Conservation (phyloP, 2,888 invertebrate genomes). For the Eurois occulta region DNA sequence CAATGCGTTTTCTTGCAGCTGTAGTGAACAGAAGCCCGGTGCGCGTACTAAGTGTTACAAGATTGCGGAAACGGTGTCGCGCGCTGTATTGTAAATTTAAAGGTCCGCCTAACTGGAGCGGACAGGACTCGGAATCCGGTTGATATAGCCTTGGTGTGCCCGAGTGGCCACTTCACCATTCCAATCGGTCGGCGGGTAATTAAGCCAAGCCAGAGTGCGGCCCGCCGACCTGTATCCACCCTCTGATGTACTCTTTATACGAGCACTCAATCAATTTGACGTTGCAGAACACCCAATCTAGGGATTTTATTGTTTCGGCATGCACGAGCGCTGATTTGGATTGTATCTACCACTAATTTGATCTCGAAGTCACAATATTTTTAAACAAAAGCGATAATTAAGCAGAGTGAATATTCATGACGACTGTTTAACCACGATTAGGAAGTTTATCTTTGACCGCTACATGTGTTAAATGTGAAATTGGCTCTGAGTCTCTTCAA, state of each 20-base stretch:
- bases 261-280: slow-evolving; percentile 63
- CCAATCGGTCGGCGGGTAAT: slow-evolving; percentile 86
- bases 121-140: slow-evolving; percentile 88
- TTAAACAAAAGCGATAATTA: slow-evolving; percentile 52
- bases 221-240: slow-evolving; percentile 77
- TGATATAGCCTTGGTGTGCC: slow-evolving; percentile 87
- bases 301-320: slow-evolving; percentile 43
- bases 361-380: slow-evolving; percentile 36
- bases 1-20: slow-evolving; percentile 35
- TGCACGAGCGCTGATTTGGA: slow-evolving; percentile 23
- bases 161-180: slow-evolving; percentile 89
- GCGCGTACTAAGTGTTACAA: slow-evolving; percentile 61
- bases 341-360: slow-evolving; percentile 34
- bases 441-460: slow-evolving; percentile 46
- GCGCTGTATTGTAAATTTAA: slow-evolving; percentile 78
- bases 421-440: slow-evolving; percentile 57
- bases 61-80: slow-evolving; percentile 84
- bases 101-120: slow-evolving; percentile 89
- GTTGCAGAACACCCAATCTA: slow-evolving; percentile 42
- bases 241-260: slow-evolving; percentile 65
- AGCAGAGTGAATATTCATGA: slow-evolving; percentile 66
- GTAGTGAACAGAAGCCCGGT: slow-evolving; percentile 30
- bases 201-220: slow-evolving; percentile 79
- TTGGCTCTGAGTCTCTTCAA: slow-evolving; percentile 64
- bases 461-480: slow-evolving; percentile 37